phyloP scores from a whole-genome alignment of 2,797 vertebrate species.

The Lagothrix lagotricha region DNA sequence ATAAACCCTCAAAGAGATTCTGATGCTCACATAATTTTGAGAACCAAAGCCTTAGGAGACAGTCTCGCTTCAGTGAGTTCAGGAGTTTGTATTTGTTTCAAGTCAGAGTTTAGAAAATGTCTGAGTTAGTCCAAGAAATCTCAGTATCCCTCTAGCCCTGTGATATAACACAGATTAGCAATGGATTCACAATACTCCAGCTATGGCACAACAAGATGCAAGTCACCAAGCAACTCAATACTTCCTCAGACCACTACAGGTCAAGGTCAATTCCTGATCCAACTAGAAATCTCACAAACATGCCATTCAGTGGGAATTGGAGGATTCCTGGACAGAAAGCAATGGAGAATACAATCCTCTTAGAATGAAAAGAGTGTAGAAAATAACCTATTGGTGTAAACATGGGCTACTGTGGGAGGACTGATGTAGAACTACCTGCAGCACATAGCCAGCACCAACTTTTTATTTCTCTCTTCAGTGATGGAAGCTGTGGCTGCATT shows the following conservation, averaged over 20 bases:
- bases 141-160: not conserved
- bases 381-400: not conserved
- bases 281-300: not conserved
- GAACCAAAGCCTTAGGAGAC: not conserved
- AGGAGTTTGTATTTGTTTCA: not conserved
- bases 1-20: not conserved
- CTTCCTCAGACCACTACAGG: not conserved
- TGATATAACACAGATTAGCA: not conserved
- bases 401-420: not conserved
- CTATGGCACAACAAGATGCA: not conserved
- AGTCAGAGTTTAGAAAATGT: not conserved
- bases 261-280: not conserved
- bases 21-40: not conserved
- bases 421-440: not conserved
- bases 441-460: not conserved
- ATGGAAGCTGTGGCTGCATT: not conserved
- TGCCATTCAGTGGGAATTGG: not conserved
- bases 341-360: not conserved
- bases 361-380: not conserved
- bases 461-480: not conserved
- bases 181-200: not conserved
- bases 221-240: not conserved
- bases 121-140: not conserved
- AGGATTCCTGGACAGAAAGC: not conserved
- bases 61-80: not conserved